These are phyloP conservation scores for Lagenorhynchus albirostris DNA, from an alignment of 2,113 vertebrate genomes.

Conservation along the genomic window DNA sequence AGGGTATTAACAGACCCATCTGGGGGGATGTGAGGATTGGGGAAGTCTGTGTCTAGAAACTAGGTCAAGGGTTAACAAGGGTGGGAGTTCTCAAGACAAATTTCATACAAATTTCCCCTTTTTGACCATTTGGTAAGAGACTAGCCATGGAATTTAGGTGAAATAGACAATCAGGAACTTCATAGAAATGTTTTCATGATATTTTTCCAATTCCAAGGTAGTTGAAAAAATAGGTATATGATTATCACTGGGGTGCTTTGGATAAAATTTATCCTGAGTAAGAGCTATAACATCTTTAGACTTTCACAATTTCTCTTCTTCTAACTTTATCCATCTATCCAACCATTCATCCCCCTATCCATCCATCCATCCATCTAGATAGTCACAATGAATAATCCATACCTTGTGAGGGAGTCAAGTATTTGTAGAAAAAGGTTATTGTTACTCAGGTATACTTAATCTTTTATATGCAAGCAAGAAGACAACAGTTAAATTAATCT, in stretches of 20 bases:
- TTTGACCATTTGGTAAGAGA: background rate
- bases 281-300: background rate
- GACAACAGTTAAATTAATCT: background rate
- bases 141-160: background rate
- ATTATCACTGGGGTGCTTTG: background rate
- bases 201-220: background rate
- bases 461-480: background rate
- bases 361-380: background rate
- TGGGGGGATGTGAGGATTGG: background rate
- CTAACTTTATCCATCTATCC: background rate
- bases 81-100: background rate
- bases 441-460: background rate
- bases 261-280: background rate
- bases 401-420: background rate
- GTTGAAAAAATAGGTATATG: background rate
- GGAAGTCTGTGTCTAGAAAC: background rate
- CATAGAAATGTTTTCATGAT: background rate
- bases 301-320: background rate
- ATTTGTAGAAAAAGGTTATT: background rate
- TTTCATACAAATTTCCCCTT: background rate
- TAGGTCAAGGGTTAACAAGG: background rate
- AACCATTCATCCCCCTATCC: background rate
- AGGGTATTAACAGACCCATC: background rate
- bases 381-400: background rate
- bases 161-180: background rate